A percentile compares a stretch with the other conserved stretches of the same genome.
Evolutionary conservation across 2,797 vertebrate species (phyloP).

Genomic region (Xenentodon cancila): DNA sequence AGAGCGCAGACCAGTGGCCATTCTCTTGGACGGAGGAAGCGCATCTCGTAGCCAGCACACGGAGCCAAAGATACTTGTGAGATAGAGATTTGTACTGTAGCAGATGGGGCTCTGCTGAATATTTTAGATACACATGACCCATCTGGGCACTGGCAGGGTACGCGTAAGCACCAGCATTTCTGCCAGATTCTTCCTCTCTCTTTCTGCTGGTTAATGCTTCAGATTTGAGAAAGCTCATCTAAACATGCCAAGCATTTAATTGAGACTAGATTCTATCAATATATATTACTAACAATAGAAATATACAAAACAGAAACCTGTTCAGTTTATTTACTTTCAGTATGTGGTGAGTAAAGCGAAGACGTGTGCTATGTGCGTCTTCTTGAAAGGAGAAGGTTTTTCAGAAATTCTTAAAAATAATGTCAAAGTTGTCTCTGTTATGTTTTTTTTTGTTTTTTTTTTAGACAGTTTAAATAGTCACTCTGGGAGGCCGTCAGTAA

Average conservation of each 20-base stretch:
- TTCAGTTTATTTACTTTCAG: background rate
- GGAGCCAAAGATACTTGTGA: slow-evolving; percentile 58
- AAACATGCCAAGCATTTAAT: slow-evolving; percentile 19
- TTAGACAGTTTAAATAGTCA: slow-evolving; percentile 21
- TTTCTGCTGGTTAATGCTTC: slow-evolving; percentile 36
- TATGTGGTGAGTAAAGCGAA: background rate
- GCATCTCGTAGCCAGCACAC: slow-evolving; percentile 59
- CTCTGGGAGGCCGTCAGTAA: slow-evolving; percentile 9
- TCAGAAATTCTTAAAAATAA: slow-evolving; percentile 52
- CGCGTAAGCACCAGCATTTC: slow-evolving; percentile 35
- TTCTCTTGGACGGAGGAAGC: slow-evolving; percentile 59
- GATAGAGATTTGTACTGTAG: slow-evolving; percentile 64
- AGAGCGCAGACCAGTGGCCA: slow-evolving; percentile 48
- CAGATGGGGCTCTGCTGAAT: slow-evolving; percentile 73
- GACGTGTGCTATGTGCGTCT: background rate
- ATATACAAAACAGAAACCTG: slow-evolving; percentile 6
- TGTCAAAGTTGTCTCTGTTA: slow-evolving; percentile 5
- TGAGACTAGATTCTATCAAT: slow-evolving; percentile 27
- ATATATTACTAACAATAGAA: slow-evolving; percentile 27
- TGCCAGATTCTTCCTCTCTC: slow-evolving; percentile 31
- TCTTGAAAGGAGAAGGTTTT: background rate
- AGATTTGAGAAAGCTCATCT: slow-evolving; percentile 30
- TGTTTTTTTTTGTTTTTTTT: slow-evolving; percentile 46
- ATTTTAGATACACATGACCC: slow-evolving; percentile 65
- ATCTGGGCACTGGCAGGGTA: slow-evolving; percentile 52